Evolutionary conservation across 2,888 invertebrate species (phyloP), one percentile per base, ranked within the genome.

Genomic region (Ophraella communa): DNA sequence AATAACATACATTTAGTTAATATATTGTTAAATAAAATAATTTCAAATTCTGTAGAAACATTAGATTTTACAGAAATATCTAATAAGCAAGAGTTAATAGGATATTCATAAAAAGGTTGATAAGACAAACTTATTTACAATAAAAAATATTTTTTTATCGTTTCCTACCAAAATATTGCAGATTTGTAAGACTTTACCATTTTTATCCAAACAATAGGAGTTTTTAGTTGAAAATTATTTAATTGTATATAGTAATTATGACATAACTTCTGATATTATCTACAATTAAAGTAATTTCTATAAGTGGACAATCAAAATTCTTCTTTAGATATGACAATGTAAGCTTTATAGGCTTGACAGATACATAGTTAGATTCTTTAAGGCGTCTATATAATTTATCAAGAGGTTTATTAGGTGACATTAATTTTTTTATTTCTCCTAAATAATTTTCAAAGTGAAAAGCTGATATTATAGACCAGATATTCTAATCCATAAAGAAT

Each of bases 21-120:
- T n/a, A n/a, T n/a, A n/a, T n/a, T n/a, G n/a, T n/a, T n/a, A n/a
- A n/a, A n/a, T n/a, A n/a, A n/a, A n/a, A n/a, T n/a, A n/a, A n/a
- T n/a, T n/a, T n/a, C n/a, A n/a, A n/a, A n/a, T n/a, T n/a, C n/a
- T n/a, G n/a, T n/a, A n/a, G n/a, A n/a, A n/a, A n/a, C n/a, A n/a
- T n/a, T n/a, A n/a, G n/a, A n/a, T n/a, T n/a, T 64, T n/a, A 65
- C 57, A 45, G 63, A 63, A 59, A 65, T 67, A n/a, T 49, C 30
- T 10, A 45, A 17, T 21, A 65, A 35, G 39, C 58, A n/a, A 66
- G 47, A 10, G 27, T 14, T 39, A 66, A 52, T 21, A 56, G 27
- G 27, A 27, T 27, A 27, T n/a, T 20, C 21, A 18, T n/a, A 65
- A 42, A 23, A 65, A 65, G 3, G 65, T 52, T 30, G 49, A 42